Conservation (phyloP, 2,888 invertebrate genomes). For the Lydus trimaculatus region DNA sequence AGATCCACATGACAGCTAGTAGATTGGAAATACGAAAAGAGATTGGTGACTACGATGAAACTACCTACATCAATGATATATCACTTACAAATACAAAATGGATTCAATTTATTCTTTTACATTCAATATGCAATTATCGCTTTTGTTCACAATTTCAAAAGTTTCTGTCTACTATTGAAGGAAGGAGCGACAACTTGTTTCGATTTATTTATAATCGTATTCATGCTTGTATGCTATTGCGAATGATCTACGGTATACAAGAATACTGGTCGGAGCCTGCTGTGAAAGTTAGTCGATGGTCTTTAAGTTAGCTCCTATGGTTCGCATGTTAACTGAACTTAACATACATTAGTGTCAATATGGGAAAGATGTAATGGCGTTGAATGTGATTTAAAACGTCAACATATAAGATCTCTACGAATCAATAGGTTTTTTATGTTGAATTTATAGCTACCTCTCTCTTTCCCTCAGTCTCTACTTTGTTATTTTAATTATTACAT, state of each 20-base stretch:
- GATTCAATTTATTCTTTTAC: conserved; percentile 28
- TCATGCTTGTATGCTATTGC: conserved; percentile 7
- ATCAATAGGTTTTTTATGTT: background rate
- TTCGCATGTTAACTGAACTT: conserved; percentile 3
- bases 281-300: conserved; percentile 4
- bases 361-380: background rate
- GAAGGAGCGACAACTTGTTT: background rate
- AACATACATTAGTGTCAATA: background rate
- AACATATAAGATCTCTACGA: background rate
- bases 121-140: conserved; percentile 1
- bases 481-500: background rate
- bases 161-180: background rate
- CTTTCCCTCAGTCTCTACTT: background rate
- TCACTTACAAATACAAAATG: conserved; percentile 35
- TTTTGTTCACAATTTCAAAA: background rate
- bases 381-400: conserved; percentile 2
- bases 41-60: conserved; percentile 38
- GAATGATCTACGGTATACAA: conserved; percentile 4
- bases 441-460: background rate
- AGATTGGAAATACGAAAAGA: conserved; percentile 67
- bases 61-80: conserved; percentile 19
- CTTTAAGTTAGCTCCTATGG: conserved; percentile 1
- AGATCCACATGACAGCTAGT: conserved; percentile 70
- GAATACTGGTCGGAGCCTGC: conserved; percentile 4
- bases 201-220: background rate